phyloP scores from a whole-genome alignment of 2,113 vertebrate genomes.

The Plectropomus leopardus region DNA sequence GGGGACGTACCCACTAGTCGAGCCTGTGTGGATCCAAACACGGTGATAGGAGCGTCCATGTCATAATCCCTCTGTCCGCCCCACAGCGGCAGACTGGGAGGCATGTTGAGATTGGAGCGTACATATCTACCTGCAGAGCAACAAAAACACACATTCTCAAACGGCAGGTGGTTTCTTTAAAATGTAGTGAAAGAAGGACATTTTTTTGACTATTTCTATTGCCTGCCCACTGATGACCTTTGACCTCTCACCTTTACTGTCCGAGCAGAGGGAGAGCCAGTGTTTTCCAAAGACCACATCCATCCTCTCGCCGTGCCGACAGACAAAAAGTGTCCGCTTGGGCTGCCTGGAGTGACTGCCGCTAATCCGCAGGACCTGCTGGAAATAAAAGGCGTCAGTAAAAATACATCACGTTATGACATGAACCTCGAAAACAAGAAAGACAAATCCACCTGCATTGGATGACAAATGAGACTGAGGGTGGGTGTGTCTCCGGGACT shows the following conservation, averaged over 20 bases:
- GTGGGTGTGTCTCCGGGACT: conserved; percentile 86
- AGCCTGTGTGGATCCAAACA: conserved; percentile 94
- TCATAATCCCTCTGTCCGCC: conserved; percentile 93
- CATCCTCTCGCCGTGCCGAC: conserved; percentile 96
- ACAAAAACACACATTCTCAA: not conserved
- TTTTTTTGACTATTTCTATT: not conserved
- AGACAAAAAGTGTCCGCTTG: conserved; percentile 96
- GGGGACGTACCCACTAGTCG: conserved; percentile 87
- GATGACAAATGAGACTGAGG: conserved; percentile 93
- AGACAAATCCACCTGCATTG: conserved; percentile 88
- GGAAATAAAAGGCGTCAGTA: not conserved
- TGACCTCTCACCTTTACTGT: conserved; percentile 91
- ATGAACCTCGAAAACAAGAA: too few relatives aligned
- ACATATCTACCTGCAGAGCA: conserved; percentile 89
- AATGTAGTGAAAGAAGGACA: not conserved
- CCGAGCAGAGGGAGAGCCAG: conserved; percentile 95
- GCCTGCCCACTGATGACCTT: not conserved
- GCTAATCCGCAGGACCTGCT: conserved; percentile 88
- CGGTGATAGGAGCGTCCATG: conserved; percentile 95
- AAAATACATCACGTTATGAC: too few relatives aligned
- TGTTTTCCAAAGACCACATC: conserved; percentile 98
- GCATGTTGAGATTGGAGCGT: conserved; percentile 96
- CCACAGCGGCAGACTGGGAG: conserved; percentile 90
- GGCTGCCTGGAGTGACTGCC: conserved; percentile 85
- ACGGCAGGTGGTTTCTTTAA: not conserved